A percentile compares a stretch with the other conserved stretches of the same genome.
These are phyloP conservation scores for Carabus problematicus DNA, from an alignment of 2,888 invertebrate genomes.

Conservation along the genomic window DNA sequence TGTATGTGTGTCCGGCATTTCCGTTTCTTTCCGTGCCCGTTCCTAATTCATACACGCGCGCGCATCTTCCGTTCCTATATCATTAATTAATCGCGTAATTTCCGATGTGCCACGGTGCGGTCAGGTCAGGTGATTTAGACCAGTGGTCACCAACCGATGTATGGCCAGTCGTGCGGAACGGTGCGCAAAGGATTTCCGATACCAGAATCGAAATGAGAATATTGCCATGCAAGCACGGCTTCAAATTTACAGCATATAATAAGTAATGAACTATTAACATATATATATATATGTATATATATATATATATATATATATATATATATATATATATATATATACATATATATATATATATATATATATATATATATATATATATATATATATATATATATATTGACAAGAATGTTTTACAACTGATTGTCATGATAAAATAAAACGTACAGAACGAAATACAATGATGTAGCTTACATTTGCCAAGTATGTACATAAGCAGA, in stretches of 20 bases:
- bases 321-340: background rate
- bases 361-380: background rate
- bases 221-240: too few relatives aligned
- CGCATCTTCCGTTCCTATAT: slow-evolving; percentile 35
- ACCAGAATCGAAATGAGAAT: too few relatives aligned
- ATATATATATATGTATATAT: too few relatives aligned
- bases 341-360: slow-evolving; percentile 2
- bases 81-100: slow-evolving; percentile 43
- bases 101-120: slow-evolving; percentile 41
- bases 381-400: too few relatives aligned
- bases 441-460: too few relatives aligned
- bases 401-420: too few relatives aligned
- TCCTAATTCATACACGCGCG: slow-evolving; percentile 32
- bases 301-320: background rate
- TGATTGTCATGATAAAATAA: too few relatives aligned
- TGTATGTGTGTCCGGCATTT: slow-evolving; percentile 15
- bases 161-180: too few relatives aligned
- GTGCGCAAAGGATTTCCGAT: too few relatives aligned
- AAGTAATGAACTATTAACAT: too few relatives aligned
- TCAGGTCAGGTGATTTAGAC: slow-evolving; percentile 38
- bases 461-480: too few relatives aligned
- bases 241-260: too few relatives aligned
- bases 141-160: slow-evolving; percentile 22
- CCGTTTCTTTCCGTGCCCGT: slow-evolving; percentile 29
- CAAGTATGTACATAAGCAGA: slow-evolving; percentile 1